A percentile compares a stretch with the other conserved stretches of the same genome.
Conservation (phyloP, 2,888 invertebrate genomes). For the Linyphia triangularis region DNA sequence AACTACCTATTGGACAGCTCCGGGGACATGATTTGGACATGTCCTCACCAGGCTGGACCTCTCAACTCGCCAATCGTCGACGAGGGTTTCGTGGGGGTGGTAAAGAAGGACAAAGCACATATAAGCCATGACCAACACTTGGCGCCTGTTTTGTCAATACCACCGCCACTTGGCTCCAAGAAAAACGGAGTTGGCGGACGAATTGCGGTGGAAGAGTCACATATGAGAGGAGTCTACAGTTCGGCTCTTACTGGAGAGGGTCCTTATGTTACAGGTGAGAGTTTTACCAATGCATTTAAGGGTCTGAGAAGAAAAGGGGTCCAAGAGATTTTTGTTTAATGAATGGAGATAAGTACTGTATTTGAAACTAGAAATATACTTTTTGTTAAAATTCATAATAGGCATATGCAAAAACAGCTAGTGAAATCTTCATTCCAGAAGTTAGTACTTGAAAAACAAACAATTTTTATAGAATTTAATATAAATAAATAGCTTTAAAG, state of each 20-base stretch:
- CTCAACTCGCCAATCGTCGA: slow-evolving; percentile 46
- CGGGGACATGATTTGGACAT: slow-evolving; percentile 68
- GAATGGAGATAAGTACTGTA: no score
- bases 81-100: slow-evolving; percentile 57
- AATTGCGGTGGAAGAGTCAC: slow-evolving; percentile 52
- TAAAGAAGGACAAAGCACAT: background rate
- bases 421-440: no score
- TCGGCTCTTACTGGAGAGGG: slow-evolving; percentile 50
- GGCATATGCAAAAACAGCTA: no score
- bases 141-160: background rate
- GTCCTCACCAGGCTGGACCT: slow-evolving; percentile 51
- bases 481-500: no score
- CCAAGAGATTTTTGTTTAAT: no score
- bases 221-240: slow-evolving; percentile 47
- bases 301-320: no score
- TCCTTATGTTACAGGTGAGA: slow-evolving; percentile 54
- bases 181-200: background rate
- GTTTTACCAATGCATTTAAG: no score
- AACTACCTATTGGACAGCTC: slow-evolving; percentile 69
- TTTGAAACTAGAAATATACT: no score
- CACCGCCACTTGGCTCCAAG: background rate
- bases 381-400: no score
- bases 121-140: background rate
- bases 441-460: no score
- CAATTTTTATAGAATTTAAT: no score